A percentile compares a stretch with the other conserved stretches of the same genome.
Evolutionary conservation across 30 jellyfish, hydroid and myxozoan genomes (phyloP).

Genomic region (Calvadosia cruxmelitensis): DNA sequence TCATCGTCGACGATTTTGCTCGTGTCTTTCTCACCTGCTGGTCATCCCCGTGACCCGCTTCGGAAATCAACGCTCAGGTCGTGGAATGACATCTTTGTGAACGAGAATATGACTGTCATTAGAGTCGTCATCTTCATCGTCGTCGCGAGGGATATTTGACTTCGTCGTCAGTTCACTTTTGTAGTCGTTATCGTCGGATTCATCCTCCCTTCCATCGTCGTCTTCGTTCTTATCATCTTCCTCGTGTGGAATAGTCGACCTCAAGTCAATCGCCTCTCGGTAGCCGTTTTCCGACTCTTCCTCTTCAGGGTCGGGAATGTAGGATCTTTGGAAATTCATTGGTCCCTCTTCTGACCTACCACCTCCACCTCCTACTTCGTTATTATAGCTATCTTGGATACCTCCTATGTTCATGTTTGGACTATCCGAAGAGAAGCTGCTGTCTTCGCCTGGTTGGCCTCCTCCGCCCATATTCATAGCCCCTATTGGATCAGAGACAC

Average conservation of each 20-base stretch:
- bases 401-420: conserved; percentile 96
- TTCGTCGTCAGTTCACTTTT: background rate
- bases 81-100: conserved; percentile 34
- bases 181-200: conserved; percentile 36
- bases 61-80: conserved; percentile 25
- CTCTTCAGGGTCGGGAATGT: conserved; percentile 54
- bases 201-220: conserved; percentile 37
- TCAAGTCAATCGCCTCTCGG: conserved; percentile 4
- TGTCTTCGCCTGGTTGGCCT: conserved; percentile 37
- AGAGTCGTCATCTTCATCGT: conserved; percentile 20
- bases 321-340: conserved; percentile 59
- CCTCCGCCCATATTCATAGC: conserved; percentile 26
- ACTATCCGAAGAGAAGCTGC: conserved; percentile 61
- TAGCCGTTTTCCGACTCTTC: conserved; percentile 20
- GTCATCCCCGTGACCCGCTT: conserved; percentile 4
- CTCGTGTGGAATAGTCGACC: conserved; percentile 15
- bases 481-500: conserved; percentile 27
- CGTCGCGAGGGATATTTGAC: conserved; percentile 25
- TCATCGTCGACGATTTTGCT: no score
- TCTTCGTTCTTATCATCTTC: conserved; percentile 34
- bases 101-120: conserved; percentile 23
- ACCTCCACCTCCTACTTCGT: conserved; percentile 25
- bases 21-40: conserved; percentile 1
- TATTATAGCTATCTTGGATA: conserved; percentile 53
- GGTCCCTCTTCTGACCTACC: conserved; percentile 42